Evolutionary conservation across 1,140 invertebrate species (phyloP), one percentile per base, ranked within the genome.

Genomic region (Rhyacophila brunnea): DNA sequence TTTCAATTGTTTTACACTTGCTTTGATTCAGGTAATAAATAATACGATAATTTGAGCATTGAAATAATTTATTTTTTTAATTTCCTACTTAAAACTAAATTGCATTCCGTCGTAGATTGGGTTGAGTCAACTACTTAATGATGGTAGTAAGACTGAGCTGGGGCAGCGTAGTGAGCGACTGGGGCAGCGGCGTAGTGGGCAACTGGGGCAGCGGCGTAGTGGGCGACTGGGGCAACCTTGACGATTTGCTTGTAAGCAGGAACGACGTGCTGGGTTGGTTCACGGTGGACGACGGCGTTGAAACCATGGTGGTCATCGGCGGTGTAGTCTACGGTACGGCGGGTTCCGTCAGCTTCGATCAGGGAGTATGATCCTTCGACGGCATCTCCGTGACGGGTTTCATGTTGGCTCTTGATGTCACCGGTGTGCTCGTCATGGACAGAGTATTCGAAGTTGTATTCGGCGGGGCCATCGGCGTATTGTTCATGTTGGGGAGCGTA

Each of bases 271-370:
- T 76, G 69, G 14, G 77, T 72, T 2, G 78, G 75, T 64, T 85
- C 82, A 1, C 80, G 76, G 43, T 78, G 79, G 3, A 89, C 81
- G 14, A 85, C 73, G 0, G 87, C 87, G 71, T 87, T 83, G 71
- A 88, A 87, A 64, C 87, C 87, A 65, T 81, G 84, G 67, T 88
- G 80, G 19, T 85, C 81, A 67, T 88, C 87, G 52, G 87, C 85
- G 28, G 84, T 86, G 74, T 90, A 90, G 23, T 87, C 83, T 42
- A 89, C 87, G 62, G 85, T 85, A 55, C 87, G 81, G 66, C 82
- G 77, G 63, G 82, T 86, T 38, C 87, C 87, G 68, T 90, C 83
- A 11, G 83, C 79, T 64, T 85, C 82, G 49, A 83, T 71, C 15
- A 85, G 70, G 35, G 79, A 81, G 71, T 85, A 85, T 20, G 75